Conservation (phyloP, 2,797 vertebrate genomes). For the Anguilla marmorata region DNA sequence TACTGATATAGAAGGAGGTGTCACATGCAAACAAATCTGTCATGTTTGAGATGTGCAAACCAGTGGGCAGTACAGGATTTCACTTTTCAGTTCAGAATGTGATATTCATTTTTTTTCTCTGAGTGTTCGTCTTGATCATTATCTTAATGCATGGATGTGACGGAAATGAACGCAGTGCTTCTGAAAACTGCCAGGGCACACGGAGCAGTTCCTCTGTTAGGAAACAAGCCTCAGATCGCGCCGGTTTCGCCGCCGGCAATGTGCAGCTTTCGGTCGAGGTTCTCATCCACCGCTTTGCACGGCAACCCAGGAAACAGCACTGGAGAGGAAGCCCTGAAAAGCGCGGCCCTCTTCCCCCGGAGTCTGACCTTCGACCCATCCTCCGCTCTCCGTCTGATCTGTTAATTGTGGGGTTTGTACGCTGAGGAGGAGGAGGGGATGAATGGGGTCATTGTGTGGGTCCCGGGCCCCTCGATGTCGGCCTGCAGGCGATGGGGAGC, state of each 20-base stretch:
- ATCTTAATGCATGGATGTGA: neutral
- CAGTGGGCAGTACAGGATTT: constrained; percentile 7
- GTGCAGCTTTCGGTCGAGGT: neutral
- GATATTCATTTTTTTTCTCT: neutral
- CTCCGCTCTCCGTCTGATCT: constrained; percentile 10
- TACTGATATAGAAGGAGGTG: neutral
- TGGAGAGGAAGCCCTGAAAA: neutral
- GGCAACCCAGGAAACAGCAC: neutral
- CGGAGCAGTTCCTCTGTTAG: neutral
- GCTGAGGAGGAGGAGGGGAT: neutral
- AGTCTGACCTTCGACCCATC: neutral
- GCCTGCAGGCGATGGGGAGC: constrained; percentile 10
- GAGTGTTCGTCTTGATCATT: neutral
- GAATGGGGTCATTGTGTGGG: constrained; percentile 28
- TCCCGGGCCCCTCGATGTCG: constrained; percentile 7
- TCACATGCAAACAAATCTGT: neutral
- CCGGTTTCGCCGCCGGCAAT: neutral
- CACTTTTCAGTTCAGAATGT: neutral
- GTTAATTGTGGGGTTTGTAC: constrained; percentile 23
- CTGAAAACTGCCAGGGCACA: neutral
- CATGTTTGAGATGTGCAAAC: neutral
- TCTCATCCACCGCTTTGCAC: neutral
- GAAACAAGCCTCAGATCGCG: neutral
- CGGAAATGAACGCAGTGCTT: neutral
- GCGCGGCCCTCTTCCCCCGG: neutral